A percentile compares a stretch with the other conserved stretches of the same genome.
phyloP scores from a whole-genome alignment of 2,113 vertebrate genomes.

The Procavia capensis region DNA sequence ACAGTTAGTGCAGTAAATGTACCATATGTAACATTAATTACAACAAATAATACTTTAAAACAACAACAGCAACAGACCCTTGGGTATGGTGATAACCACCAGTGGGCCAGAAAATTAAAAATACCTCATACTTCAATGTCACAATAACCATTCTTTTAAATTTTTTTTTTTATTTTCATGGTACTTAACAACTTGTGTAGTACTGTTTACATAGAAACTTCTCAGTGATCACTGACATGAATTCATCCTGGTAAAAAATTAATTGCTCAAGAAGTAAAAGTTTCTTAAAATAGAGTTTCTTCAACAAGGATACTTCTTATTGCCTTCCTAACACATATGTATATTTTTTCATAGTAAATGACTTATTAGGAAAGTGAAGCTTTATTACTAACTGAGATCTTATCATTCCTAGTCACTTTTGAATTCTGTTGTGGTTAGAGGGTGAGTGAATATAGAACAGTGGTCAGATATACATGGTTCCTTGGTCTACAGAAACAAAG shows the following conservation, averaged over 20 bases:
- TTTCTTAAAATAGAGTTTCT: conserved; percentile 51
- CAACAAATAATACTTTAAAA: conserved; percentile 24
- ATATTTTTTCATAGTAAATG: neutral
- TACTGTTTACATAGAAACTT: neutral
- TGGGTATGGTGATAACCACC: neutral
- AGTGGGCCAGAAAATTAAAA: neutral
- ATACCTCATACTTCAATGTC: neutral
- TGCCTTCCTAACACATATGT: neutral
- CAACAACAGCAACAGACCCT: neutral
- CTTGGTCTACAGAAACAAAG: neutral
- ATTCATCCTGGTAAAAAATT: conserved; percentile 12
- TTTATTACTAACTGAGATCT: neutral
- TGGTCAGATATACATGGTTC: neutral
- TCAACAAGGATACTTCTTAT: conserved; percentile 17
- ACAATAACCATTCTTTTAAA: no score
- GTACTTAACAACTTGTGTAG: neutral
- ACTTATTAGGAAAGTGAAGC: neutral
- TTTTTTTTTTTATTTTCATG: neutral
- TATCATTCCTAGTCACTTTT: neutral
- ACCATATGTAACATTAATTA: neutral
- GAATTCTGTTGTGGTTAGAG: neutral
- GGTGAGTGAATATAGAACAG: neutral
- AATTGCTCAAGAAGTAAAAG: neutral
- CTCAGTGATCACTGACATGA: neutral
- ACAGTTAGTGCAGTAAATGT: neutral